A percentile compares a stretch with the other conserved stretches of the same genome.
Conservation (phyloP, 2,888 invertebrate genomes). For the Siphlonurus alternatus region DNA sequence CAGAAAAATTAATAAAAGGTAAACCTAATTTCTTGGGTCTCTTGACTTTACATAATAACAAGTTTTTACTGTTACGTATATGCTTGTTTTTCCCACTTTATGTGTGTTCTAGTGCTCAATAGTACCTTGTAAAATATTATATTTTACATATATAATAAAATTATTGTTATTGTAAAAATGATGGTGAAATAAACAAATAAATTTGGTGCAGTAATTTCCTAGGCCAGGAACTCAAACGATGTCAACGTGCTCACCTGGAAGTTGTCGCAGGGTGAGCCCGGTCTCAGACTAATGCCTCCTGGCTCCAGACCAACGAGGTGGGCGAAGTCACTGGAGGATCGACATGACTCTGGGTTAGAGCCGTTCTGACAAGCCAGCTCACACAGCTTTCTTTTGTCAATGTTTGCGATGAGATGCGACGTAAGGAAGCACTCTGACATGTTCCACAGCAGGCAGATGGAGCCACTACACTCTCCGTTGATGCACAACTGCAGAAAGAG, state of each 20-base stretch:
- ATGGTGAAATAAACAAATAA: neutral
- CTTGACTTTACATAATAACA: too few relatives aligned
- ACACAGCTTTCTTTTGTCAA: conserved; percentile 74
- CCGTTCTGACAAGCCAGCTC: conserved; percentile 93
- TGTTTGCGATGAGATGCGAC: conserved; percentile 52
- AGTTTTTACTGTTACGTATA: too few relatives aligned
- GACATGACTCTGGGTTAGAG: conserved; percentile 51
- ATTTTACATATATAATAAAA: too few relatives aligned
- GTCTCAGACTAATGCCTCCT: conserved; percentile 73
- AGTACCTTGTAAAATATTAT: too few relatives aligned
- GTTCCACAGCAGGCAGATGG: conserved; percentile 88
- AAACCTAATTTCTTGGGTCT: too few relatives aligned
- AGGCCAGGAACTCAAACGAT: too few relatives aligned
- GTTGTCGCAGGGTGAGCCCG: conserved; percentile 97
- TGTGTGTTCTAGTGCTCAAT: too few relatives aligned
- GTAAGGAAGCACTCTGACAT: conserved; percentile 91
- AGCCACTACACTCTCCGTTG: conserved; percentile 82
- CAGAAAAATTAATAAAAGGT: too few relatives aligned
- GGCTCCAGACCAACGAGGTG: conserved; percentile 48
- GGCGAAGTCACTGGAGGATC: conserved; percentile 78
- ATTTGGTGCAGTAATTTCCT: neutral
- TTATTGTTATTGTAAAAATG: neutral
- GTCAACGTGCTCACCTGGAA: conserved; percentile 51
- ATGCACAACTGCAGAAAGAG: conserved; percentile 64
- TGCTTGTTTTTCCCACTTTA: too few relatives aligned